Evolutionary conservation across 2,888 invertebrate species (phyloP).

Genomic region (Pristionchus maxplancki): DNA sequence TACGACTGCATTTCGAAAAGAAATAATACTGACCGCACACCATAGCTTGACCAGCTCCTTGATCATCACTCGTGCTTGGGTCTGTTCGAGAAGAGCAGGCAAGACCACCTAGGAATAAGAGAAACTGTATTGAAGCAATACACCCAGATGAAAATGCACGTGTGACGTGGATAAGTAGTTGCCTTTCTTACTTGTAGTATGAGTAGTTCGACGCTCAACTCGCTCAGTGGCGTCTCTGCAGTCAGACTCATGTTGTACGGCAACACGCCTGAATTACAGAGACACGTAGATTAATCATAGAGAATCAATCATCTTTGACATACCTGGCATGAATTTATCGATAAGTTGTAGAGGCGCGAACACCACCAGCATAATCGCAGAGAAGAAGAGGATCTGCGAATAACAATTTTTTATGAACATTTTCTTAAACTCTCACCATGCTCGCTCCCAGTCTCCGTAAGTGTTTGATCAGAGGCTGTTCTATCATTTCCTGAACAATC

Average conservation of each 20-base stretch:
- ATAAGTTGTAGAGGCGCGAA: conserved; percentile 92
- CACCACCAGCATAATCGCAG: conserved; percentile 93
- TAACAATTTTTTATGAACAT: neutral
- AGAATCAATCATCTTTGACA: too few relatives aligned
- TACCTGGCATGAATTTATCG: conserved; percentile 42
- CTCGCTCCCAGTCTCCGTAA: conserved; percentile 92
- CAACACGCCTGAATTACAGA: conserved; percentile 88
- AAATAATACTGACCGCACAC: conserved; percentile 50
- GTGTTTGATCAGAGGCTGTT: conserved; percentile 92
- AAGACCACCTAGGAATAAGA: conserved; percentile 84
- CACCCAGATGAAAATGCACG: too few relatives aligned
- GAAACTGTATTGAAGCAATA: too few relatives aligned
- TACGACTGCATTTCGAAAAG: too few relatives aligned
- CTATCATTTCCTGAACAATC: conserved; percentile 88
- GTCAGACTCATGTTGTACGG: conserved; percentile 91
- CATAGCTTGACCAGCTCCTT: conserved; percentile 80
- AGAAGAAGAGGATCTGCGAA: conserved; percentile 85
- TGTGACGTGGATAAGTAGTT: too few relatives aligned
- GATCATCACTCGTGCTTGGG: conserved; percentile 94
- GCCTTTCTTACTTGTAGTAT: conserved; percentile 83
- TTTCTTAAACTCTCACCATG: conserved; percentile 82
- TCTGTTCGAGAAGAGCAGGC: conserved; percentile 95
- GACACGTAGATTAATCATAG: neutral
- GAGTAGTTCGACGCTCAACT: conserved; percentile 90
- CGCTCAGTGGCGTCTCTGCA: conserved; percentile 86